Evolutionary conservation across 2,113 vertebrate species (phyloP), one percentile per base, ranked within the genome.

Genomic region (Sylvicapra grimmia): DNA sequence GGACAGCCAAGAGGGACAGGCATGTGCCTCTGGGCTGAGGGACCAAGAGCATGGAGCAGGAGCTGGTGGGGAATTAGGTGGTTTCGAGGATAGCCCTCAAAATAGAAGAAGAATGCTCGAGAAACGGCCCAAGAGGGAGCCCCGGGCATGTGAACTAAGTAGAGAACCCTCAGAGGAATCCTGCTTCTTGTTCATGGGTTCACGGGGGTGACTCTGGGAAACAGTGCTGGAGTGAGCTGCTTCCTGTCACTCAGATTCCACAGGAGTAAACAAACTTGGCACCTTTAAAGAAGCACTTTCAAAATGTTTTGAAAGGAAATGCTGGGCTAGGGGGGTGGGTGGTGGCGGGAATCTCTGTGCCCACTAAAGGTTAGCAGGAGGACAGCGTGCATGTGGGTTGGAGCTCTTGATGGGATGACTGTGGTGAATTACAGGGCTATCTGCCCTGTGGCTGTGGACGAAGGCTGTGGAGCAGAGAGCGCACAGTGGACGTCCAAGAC

Each of bases 271-370:
- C 23, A 54, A 75, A 29, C 16, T 23, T 36, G 75, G 12, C 29
- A 47, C 6, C 65, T 90, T 63, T 65, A 49, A 77, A 85, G 40
- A 85, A 44, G 65, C 23, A 3, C 21, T 92, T 94, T 75, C 18
- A 40, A 93, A 84, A 86, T 59, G 59, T 86, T 95, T 86, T n/a
- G 51, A 90, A 90, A 90, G 86, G 58, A 82, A 95, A 51, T 84
- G 36, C n/a, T 36, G 18, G 65, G 65, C n/a, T 72, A 16, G 33
- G 19, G n/a, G 8, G 4, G 15, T 14, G 15, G 1, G 25, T 27
- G 65, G n/a, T 63, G 65, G 65, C 9, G 2, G 65, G n/a, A 72
- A 72, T 40, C 16, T 85, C 58, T 19, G n/a, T 59, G 86, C 23
- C 59, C 29, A 53, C 1, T 29, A 82, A 27, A 68, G 33, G 44